phyloP scores from a whole-genome alignment of 2,113 vertebrate genomes.

The Eclectus roratus region DNA sequence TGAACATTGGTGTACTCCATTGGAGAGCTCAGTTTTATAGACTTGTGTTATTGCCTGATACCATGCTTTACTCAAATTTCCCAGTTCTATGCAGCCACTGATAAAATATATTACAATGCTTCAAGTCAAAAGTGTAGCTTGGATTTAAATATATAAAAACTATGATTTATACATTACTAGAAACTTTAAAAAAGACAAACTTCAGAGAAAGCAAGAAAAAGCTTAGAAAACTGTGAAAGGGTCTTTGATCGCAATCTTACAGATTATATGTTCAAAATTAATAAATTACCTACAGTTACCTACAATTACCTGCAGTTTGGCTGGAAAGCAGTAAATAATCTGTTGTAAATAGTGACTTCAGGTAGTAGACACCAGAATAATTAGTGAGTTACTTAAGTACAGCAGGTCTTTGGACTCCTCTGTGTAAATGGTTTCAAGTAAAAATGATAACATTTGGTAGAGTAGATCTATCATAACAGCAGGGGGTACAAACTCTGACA shows the following conservation, averaged over 20 bases:
- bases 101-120: constrained; percentile 59
- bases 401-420: constrained; percentile 68
- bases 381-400: constrained; percentile 26
- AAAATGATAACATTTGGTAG: constrained; percentile 33
- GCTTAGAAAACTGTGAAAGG: constrained; percentile 68
- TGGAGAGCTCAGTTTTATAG: background rate
- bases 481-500: background rate
- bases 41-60: background rate
- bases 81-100: background rate
- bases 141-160: constrained; percentile 82
- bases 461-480: background rate
- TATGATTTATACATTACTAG: constrained; percentile 75
- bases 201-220: constrained; percentile 65
- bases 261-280: constrained; percentile 40
- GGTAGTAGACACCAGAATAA: background rate
- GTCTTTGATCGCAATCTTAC: constrained; percentile 15
- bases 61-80: background rate
- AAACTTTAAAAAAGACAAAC: constrained; percentile 75
- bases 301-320: background rate
- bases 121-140: constrained; percentile 67
- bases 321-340: constrained; percentile 36
- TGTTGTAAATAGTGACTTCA: background rate
- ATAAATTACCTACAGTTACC: constrained; percentile 44
- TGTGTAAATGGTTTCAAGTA: constrained; percentile 46
- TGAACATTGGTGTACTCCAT: background rate